Percentiles rank a stretch among this genome's conserved stretches.
Evolutionary conservation across 1,140 invertebrate genomes (phyloP).

Genomic region (Antheraea pernyi): DNA sequence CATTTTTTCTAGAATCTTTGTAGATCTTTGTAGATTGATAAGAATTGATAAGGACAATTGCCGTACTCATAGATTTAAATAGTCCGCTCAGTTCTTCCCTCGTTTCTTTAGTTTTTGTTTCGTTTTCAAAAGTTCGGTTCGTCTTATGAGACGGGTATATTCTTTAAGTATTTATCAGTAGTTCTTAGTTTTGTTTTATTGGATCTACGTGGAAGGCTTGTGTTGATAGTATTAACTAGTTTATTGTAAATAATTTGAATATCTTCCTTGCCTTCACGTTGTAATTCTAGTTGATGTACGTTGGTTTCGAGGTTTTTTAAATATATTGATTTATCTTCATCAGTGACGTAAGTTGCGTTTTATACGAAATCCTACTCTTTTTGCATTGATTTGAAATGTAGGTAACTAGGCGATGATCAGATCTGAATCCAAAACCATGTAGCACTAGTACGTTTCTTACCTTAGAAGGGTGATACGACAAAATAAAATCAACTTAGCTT

Average conservation of each 20-base stretch:
- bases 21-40: no score
- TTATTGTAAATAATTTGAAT: not conserved
- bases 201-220: not conserved
- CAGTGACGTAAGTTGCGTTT: conserved; percentile 14
- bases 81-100: no score
- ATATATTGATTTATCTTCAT: conserved; percentile 12
- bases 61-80: no score
- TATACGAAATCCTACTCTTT: conserved; percentile 24
- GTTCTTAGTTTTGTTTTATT: not conserved
- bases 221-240: not conserved
- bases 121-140: not conserved
- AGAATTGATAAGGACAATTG: no score
- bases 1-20: no score
- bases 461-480: conserved; percentile 5
- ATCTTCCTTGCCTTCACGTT: conserved; percentile 9
- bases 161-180: not conserved
- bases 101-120: not conserved
- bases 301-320: conserved; percentile 9
- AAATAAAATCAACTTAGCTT: conserved; percentile 6
- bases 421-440: conserved; percentile 23
- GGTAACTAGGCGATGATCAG: conserved; percentile 25
- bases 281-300: conserved; percentile 6
- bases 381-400: conserved; percentile 17
- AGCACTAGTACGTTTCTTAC: conserved; percentile 26
- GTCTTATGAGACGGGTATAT: not conserved